These are phyloP conservation scores for Corynorhinus townsendii DNA, from an alignment of 2,113 vertebrate genomes.

Conservation along the genomic window DNA sequence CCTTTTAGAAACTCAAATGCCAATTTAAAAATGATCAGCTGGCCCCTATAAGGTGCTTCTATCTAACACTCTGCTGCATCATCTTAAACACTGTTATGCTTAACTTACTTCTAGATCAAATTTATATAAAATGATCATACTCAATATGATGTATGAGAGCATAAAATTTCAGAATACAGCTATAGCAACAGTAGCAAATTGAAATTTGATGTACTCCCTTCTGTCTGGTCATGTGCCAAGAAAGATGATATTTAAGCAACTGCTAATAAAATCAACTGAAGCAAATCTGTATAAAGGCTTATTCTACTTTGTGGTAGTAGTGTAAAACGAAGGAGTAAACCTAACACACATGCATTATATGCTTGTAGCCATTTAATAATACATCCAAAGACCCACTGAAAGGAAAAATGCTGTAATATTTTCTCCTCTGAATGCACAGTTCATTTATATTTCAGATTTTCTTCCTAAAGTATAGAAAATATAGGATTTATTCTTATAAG, in stretches of 20 bases:
- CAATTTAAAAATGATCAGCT: conserved; percentile 40
- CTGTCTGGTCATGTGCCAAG: not conserved
- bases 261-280: not conserved
- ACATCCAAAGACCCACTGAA: not conserved
- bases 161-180: not conserved
- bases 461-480: not conserved
- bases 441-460: not conserved
- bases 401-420: not conserved
- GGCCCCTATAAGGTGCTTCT: not conserved
- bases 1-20: conserved; percentile 37
- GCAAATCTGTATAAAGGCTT: not conserved
- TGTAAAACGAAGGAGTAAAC: not conserved
- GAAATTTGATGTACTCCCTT: not conserved
- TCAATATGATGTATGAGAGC: not conserved
- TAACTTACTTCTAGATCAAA: conserved; percentile 21
- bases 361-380: not conserved
- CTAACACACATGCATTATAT: not conserved
- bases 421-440: not conserved
- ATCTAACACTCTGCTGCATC: not conserved
- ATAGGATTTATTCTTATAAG: not conserved
- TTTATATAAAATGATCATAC: not conserved
- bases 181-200: not conserved
- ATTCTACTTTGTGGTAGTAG: not conserved
- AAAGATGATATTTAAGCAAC: not conserved
- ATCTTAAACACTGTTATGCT: not conserved